A percentile compares a stretch with the other conserved stretches of the same genome.
phyloP scores from a whole-genome alignment of 2,888 invertebrate species.

The Cremastobaeus sp. region DNA sequence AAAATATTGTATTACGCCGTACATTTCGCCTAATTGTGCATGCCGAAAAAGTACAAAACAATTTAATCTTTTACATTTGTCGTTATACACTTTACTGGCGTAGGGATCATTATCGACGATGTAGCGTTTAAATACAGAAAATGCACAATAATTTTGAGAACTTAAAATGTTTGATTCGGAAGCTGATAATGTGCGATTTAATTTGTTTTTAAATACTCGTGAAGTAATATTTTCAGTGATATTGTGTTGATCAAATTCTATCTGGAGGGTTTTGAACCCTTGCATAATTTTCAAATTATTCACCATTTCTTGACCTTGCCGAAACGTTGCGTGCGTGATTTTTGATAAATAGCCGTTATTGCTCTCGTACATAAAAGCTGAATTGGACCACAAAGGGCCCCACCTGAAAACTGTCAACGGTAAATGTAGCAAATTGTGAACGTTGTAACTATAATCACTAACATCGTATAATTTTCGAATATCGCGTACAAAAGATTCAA shows the following conservation, averaged over 20 bases:
- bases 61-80: constrained; percentile 6
- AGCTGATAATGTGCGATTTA: constrained; percentile 2
- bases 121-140: neutral
- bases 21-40: neutral
- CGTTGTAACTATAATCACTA: constrained; percentile 8
- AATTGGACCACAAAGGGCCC: constrained; percentile 14
- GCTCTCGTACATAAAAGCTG: constrained; percentile 18
- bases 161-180: neutral
- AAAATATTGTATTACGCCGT: constrained; percentile 3
- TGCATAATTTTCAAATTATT: constrained; percentile 31
- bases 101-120: neutral
- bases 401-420: constrained; percentile 1
- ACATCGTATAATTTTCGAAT: constrained; percentile 5
- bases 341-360: constrained; percentile 23
- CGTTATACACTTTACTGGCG: neutral
- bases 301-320: constrained; percentile 11
- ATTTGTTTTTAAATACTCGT: neutral
- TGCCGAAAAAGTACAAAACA: constrained; percentile 2
- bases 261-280: constrained; percentile 1
- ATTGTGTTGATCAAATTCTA: neutral
- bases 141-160: neutral
- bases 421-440: constrained; percentile 12
- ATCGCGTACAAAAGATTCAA: constrained; percentile 10
- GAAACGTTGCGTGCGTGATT: constrained; percentile 10
- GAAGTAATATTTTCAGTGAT: neutral